Evolutionary conservation across 2,888 invertebrate species (phyloP), one percentile per base, ranked within the genome.

Genomic region (Strigamia crassipes): DNA sequence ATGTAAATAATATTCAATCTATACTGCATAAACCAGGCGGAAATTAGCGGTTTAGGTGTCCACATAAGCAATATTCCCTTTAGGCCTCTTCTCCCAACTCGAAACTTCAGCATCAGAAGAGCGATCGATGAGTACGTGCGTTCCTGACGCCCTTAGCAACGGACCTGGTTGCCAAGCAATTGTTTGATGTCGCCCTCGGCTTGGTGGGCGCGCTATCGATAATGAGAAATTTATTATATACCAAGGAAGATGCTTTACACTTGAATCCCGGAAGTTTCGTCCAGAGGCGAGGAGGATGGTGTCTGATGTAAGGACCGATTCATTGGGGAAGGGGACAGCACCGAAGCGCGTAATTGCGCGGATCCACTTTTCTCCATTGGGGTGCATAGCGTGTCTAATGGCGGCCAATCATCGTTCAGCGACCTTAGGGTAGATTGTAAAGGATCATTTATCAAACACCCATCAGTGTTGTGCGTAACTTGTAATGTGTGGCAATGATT

Each of bases 221-320:
- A 73, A 73, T 73, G 73, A 73, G 73, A 73, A 73, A 73, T 73
- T 73, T 73, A 73, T 73, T 73, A 73, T 73, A 73, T 73, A 73
- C 73, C 31, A 27, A 73, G 23, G 73, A 73, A 73, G 73, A 73
- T 31, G 73, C 73, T 73, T 73, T 73, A 73, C 73, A 73, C 73
- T 73, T 12, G 73, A 73, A 73, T 73, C 73, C 73, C 73, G 73
- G 73, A 73, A 31, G 73, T 73, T 73, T 73, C 12, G 73, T 73
- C 73, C 73, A 73, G 73, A 31, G 15, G 73, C 13, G 31, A 27
- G 27, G n/a, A 27, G 73, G 73, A 27, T 73, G 31, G 31, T 27
- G 73, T 31, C 56, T 56, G 56, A 56, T 56, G 21, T 18, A 56
- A 73, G 31, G 73, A 73, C 73, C 23, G 73, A 27, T 23, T 73